Base-by-base conservation (phyloP, 1,140 invertebrate species). In the Drosophila lacertosa region DNA sequence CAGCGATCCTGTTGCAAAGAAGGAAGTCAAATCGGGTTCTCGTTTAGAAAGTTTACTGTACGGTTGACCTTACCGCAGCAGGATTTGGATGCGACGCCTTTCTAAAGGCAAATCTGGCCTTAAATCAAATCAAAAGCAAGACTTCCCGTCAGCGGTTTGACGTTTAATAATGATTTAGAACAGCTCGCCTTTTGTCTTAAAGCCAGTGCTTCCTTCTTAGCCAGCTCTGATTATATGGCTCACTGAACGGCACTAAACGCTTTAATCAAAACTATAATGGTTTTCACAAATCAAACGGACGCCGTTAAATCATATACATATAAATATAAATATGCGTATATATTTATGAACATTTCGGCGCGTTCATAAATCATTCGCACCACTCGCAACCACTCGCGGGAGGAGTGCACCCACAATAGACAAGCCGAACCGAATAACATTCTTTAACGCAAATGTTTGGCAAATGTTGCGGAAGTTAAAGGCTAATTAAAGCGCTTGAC, bases 401-500 rank as follows among this genome's bases (percentile, higher is more conserved):
- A 50, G 68, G 47, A 80, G 73, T 73, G 81, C 82, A 88, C 82
- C 82, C 82, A 88, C 82, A 69, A 71, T 48, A 59, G 65, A 73
- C 65, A 73, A 69, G 57, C 65, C 63, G 59, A 69, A 67, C 55
- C 24, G 54, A 64, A 44, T 55, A 82, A 77, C 60, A 48, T 81
- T 86, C 65, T 77, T 70, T 51, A 64, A 68, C 62, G 45, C 64
- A 74, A 81, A 77, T 70, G 65, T 48, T 69, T n/a, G n/a, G 55
- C 57, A 57, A 70, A 69, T 78, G 65, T 86, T 88, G 82, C 82
- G 82, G 82, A 88, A 88, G 82, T 88, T 81, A 88, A 88, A 68
- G 86, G 66, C 77, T 88, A 88, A 88, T 88, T 88, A 88, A 86
- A 81, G 59, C 68, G 82, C 74, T 88, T 82, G 81, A 71, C 82